These are phyloP conservation scores for Drosophila kambysellisi DNA, from an alignment of 2,888 invertebrate genomes.

Conservation along the genomic window DNA sequence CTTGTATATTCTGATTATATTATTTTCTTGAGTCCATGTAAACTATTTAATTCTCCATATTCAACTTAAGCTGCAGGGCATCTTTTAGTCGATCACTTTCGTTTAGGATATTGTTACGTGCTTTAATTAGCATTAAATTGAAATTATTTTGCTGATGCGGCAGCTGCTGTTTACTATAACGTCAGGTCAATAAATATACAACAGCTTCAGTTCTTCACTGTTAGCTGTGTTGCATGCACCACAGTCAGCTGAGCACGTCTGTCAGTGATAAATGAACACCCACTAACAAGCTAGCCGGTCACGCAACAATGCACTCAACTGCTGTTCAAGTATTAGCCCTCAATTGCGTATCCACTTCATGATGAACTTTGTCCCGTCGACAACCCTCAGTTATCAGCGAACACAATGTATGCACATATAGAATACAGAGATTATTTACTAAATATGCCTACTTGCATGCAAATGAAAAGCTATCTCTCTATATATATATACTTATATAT, in stretches of 20 bases:
- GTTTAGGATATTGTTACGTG: constrained; percentile 7
- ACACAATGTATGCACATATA: constrained; percentile 11
- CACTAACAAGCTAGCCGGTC: constrained; percentile 42
- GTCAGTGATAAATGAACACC: constrained; percentile 68
- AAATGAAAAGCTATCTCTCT: constrained; percentile 6
- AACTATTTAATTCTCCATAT: not conserved
- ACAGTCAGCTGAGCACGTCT: constrained; percentile 47
- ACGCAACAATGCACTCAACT: constrained; percentile 52
- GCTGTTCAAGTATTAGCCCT: constrained; percentile 11
- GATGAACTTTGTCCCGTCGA: constrained; percentile 35
- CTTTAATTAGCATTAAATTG: constrained; percentile 58
- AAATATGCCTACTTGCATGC: constrained; percentile 5
- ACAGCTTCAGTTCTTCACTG: constrained; percentile 8
- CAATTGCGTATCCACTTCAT: constrained; percentile 18
- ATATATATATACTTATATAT: not conserved
- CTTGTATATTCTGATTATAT: not conserved
- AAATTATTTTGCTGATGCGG: constrained; percentile 61
- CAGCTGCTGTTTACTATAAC: constrained; percentile 38
- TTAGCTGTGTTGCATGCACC: constrained; percentile 18
- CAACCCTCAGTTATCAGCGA: constrained; percentile 33
- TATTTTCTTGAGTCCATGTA: not conserved
- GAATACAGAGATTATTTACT: constrained; percentile 24
- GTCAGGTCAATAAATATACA: constrained; percentile 25
- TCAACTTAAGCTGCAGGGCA: not conserved
- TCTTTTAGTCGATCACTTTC: not conserved